Conservation (phyloP, 2,797 vertebrate genomes). For the Sebastes alutus region DNA sequence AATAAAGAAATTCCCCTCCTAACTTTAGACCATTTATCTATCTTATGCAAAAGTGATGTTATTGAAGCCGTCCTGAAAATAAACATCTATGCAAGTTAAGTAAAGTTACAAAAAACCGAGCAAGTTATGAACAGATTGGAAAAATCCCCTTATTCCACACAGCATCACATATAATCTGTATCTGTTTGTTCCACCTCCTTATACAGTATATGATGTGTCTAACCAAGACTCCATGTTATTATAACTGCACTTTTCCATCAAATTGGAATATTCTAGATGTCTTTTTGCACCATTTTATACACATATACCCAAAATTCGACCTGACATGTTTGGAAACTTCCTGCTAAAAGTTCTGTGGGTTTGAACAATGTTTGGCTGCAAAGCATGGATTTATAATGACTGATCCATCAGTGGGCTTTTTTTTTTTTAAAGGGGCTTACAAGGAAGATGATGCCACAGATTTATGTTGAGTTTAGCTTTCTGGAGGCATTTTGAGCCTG, state of each 20-base stretch:
- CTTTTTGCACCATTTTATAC: neutral
- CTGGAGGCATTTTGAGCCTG: neutral
- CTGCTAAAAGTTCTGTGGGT: neutral
- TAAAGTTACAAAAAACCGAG: neutral
- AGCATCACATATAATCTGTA: neutral
- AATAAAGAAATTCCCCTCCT: too few relatives aligned
- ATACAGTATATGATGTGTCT: too few relatives aligned
- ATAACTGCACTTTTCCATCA: neutral
- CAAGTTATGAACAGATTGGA: neutral
- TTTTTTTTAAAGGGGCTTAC: neutral
- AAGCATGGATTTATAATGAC: neutral
- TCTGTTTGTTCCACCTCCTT: neutral
- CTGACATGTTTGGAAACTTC: neutral
- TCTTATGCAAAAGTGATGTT: neutral
- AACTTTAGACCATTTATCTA: neutral
- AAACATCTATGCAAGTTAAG: neutral
- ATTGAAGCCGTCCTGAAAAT: neutral
- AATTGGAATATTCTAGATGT: neutral
- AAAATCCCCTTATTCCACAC: neutral
- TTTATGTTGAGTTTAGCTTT: neutral
- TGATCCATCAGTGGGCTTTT: neutral
- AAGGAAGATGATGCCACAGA: neutral
- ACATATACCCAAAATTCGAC: neutral
- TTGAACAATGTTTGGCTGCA: neutral
- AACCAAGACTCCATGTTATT: neutral